Base-by-base conservation (phyloP, 2,113 vertebrate species). In the Elephas maximus region DNA sequence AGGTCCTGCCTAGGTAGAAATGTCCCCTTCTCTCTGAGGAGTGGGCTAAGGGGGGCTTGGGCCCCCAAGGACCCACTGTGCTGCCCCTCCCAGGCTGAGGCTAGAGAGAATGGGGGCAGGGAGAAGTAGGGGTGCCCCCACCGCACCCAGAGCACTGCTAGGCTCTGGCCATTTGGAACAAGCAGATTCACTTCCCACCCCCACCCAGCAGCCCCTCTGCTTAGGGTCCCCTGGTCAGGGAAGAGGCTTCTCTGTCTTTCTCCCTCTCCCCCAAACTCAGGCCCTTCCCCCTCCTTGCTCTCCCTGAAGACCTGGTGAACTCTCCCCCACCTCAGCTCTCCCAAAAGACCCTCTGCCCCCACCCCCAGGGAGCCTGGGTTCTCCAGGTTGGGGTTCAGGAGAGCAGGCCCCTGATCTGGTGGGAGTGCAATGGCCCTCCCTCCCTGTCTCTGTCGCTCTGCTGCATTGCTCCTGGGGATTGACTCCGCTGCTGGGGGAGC, bases 391-490 rank as follows among this genome's bases (percentile, higher is more conserved):
- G 71, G 78, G 23, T 17, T 4, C 26, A 6, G 12, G 74, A 44
- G 37, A 79, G 33, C n/a, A 21, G 26, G 30, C 48, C 20, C 10
- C 0, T 6, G 33, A 26, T 20, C 0, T 0, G 57, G 4, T 62
- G n/a, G 21, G 44, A 62, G 67, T 18, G 87, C 78, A 28, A 12
- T 76, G 82, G 6, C 69, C 80, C 53, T 85, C 73, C 53, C 28
- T 63, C 62, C n/a, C 73, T 1, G 5, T 9, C 57, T 12, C 82
- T 41, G 41, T 80, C 65, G 77, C 96, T 94, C 51, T 93, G 94
- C 97, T 89, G 94, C 89, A 48, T 73, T 48, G 91, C 82, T 96
- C 48, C 28, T 21, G 45, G 94, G 88, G 86, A 84, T 53, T 81
- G 90, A 48, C 73, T 73, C 44, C 5, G 73, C 91, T 81, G 73